These are phyloP conservation scores for Scomber scombrus DNA, from an alignment of 2,113 vertebrate species.

Conservation along the genomic window DNA sequence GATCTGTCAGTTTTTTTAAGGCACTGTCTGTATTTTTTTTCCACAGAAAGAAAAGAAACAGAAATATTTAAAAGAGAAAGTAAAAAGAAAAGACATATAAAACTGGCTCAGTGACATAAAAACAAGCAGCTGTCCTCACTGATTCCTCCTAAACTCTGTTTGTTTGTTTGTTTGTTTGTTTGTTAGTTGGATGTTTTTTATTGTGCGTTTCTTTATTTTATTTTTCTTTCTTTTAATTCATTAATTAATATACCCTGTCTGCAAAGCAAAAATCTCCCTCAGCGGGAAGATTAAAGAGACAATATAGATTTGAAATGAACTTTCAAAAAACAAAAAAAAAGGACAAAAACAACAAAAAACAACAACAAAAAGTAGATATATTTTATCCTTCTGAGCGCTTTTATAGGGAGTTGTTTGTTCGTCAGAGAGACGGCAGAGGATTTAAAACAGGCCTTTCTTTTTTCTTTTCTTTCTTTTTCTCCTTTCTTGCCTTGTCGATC, in stretches of 20 bases:
- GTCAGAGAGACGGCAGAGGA: slow-evolving; percentile 10
- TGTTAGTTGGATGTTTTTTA: slow-evolving; percentile 18
- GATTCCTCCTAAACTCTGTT: background rate
- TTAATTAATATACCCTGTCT: slow-evolving; percentile 49
- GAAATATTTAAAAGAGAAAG: slow-evolving; percentile 7
- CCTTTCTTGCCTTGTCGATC: too few relatives aligned
- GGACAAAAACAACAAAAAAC: slow-evolving; percentile 34
- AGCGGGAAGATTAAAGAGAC: background rate
- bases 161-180: too few relatives aligned
- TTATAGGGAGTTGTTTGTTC: background rate
- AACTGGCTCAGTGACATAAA: slow-evolving; percentile 76
- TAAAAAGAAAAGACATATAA: slow-evolving; percentile 11
- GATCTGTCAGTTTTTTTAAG: slow-evolving; percentile 42
- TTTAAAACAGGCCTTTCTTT: background rate
- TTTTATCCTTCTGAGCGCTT: slow-evolving; percentile 59
- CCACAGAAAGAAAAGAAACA: slow-evolving; percentile 45
- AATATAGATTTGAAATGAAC: slow-evolving; percentile 66
- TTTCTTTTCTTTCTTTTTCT: background rate
- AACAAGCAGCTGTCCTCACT: slow-evolving; percentile 52
- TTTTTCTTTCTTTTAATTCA: background rate
- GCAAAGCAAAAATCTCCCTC: slow-evolving; percentile 38
- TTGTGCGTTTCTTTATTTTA: slow-evolving; percentile 42
- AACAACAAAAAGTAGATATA: background rate
- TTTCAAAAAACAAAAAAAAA: slow-evolving; percentile 40
- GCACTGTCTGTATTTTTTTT: slow-evolving; percentile 24